A percentile compares a stretch with the other conserved stretches of the same genome.
Evolutionary conservation across 2,888 invertebrate species (phyloP).

Genomic region (Malthinus seriepunctatus): DNA sequence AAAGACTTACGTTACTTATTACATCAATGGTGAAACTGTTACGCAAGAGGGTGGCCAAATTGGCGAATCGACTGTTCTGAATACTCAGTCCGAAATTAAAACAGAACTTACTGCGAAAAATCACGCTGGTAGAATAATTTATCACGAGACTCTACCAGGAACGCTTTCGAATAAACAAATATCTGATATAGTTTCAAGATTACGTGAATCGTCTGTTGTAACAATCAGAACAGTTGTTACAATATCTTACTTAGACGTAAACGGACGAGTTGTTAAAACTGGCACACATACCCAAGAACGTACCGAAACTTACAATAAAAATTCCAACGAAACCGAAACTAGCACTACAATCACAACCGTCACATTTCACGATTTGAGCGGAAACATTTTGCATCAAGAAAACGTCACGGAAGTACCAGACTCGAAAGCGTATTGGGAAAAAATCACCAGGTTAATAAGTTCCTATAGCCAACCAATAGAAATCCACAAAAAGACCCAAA

Average conservation of each 20-base stretch:
- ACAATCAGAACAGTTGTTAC: neutral
- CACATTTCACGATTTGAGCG: conserved; percentile 5
- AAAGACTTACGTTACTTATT: neutral
- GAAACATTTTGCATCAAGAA: conserved; percentile 3
- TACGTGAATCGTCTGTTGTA: neutral
- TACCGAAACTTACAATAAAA: conserved; percentile 6
- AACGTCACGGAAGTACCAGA: conserved; percentile 4
- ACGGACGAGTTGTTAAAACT: conserved; percentile 3
- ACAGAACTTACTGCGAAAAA: neutral
- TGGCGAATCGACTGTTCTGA: neutral
- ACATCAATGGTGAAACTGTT: neutral
- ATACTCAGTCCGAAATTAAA: neutral
- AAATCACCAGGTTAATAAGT: conserved; percentile 7
- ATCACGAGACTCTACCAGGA: neutral
- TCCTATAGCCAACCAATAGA: neutral
- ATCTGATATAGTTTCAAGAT: neutral
- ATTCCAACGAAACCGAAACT: neutral
- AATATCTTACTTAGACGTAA: neutral
- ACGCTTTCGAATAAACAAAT: neutral
- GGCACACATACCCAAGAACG: neutral
- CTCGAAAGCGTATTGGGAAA: conserved; percentile 11
- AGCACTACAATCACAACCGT: conserved; percentile 9
- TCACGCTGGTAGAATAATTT: neutral
- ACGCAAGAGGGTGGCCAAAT: neutral
- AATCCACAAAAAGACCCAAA: conserved; percentile 1